These are phyloP conservation scores for Araneus ventricosus DNA, from an alignment of 1,140 invertebrate genomes.

Conservation along the genomic window DNA sequence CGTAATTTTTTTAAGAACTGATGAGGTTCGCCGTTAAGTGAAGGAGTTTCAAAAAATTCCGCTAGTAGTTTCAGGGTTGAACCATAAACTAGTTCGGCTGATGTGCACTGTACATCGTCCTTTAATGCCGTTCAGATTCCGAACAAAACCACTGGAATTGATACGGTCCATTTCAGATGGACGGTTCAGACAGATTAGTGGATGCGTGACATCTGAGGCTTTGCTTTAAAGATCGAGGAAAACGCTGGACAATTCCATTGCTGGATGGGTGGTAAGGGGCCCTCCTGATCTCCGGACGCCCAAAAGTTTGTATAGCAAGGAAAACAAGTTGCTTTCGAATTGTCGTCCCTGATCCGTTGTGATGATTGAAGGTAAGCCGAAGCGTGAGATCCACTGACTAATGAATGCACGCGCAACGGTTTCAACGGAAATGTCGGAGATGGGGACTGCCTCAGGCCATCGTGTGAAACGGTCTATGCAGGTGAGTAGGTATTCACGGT, in stretches of 20 bases:
- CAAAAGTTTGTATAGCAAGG: background rate
- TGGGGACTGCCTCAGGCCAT: constrained; percentile 81
- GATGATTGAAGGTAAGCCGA: too few species aligned
- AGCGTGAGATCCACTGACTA: constrained; percentile 78
- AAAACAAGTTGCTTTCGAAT: background rate
- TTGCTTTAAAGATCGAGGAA: constrained; percentile 80
- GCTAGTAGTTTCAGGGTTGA: too few species aligned
- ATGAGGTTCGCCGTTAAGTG: too few species aligned
- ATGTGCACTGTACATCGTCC: too few species aligned
- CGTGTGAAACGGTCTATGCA: constrained; percentile 70
- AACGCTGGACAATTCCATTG: constrained; percentile 77
- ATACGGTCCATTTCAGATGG: background rate
- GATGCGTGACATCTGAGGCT: constrained; percentile 76
- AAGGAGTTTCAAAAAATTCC: too few species aligned
- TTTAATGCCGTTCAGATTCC: constrained; percentile 60
- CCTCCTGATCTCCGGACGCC: background rate
- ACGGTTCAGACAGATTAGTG: too few species aligned
- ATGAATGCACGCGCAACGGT: constrained; percentile 78
- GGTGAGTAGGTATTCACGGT: constrained; percentile 80
- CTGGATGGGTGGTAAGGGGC: constrained; percentile 77
- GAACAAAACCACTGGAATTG: constrained; percentile 61
- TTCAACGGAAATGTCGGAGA: constrained; percentile 77
- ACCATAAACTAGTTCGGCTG: too few species aligned
- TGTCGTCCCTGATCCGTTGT: constrained; percentile 79
- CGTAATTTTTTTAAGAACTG: too few species aligned